phyloP scores from a whole-genome alignment of 2,888 invertebrate species.

The Agriopis leucophaearia region DNA sequence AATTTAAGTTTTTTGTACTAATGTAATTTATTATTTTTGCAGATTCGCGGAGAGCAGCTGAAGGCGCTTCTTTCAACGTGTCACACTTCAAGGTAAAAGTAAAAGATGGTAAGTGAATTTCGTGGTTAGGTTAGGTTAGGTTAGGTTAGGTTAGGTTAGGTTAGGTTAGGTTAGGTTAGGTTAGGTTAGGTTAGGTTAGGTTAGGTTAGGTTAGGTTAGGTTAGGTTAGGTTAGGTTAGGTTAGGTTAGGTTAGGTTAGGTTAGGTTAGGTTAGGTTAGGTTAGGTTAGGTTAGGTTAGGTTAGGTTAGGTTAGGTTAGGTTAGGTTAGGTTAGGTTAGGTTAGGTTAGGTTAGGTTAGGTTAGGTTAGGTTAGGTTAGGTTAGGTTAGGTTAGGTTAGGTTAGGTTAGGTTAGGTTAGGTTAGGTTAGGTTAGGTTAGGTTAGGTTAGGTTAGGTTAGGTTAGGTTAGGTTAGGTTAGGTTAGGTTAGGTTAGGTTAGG shows the following conservation, averaged over 20 bases:
- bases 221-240: constrained; percentile 49
- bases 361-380: constrained; percentile 27
- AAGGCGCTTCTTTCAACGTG: too few relatives aligned
- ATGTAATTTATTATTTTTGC: too few relatives aligned
- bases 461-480: too few relatives aligned
- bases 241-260: constrained; percentile 47
- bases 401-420: too few relatives aligned
- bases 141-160: constrained; percentile 48
- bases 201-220: constrained; percentile 46
- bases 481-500: too few relatives aligned
- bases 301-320: constrained; percentile 39
- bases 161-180: constrained; percentile 44
- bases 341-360: constrained; percentile 1
- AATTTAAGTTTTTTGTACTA: too few relatives aligned
- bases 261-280: constrained; percentile 46
- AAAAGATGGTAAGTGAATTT: too few relatives aligned
- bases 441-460: too few relatives aligned
- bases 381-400: too few relatives aligned
- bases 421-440: too few relatives aligned
- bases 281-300: constrained; percentile 41
- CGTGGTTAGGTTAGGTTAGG: constrained; percentile 46
- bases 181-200: constrained; percentile 47
- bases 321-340: constrained; percentile 1
- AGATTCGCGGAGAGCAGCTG: too few relatives aligned
- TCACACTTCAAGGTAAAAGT: too few relatives aligned